Evolutionary conservation across 2,888 invertebrate genomes (phyloP).

Genomic region (Synergus gifuensis): DNA sequence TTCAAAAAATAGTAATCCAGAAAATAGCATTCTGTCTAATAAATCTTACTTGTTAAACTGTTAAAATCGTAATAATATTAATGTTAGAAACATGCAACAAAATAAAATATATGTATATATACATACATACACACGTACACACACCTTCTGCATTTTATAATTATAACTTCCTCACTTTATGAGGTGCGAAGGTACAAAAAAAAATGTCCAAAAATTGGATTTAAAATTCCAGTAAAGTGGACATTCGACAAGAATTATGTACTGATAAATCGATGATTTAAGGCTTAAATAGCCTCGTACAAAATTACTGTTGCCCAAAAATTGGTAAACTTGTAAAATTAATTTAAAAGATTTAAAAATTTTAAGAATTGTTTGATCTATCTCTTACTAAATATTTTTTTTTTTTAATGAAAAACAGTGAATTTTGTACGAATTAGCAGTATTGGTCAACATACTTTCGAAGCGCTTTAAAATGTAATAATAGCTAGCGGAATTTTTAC

Average conservation of each 20-base stretch:
- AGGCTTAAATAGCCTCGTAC: background rate
- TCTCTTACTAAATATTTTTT: background rate
- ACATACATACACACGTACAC: conserved; percentile 4
- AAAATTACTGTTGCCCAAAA: background rate
- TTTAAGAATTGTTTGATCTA: background rate
- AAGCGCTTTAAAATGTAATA: too few species aligned
- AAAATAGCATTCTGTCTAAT: conserved; percentile 43
- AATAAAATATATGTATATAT: conserved; percentile 15
- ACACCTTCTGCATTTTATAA: conserved; percentile 4
- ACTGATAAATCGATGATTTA: background rate
- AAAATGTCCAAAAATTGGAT: background rate
- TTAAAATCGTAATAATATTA: conserved; percentile 50
- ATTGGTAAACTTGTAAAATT: background rate
- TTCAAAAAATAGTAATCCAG: conserved; percentile 51
- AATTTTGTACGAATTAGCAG: background rate
- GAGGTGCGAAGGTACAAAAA: background rate
- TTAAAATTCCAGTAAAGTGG: background rate
- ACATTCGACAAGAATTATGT: background rate
- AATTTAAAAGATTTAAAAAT: background rate
- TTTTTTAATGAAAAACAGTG: background rate
- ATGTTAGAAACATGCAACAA: conserved; percentile 41
- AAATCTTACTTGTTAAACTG: conserved; percentile 57
- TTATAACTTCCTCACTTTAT: background rate
- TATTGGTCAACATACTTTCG: background rate
- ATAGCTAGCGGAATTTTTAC: too few species aligned